Base-by-base conservation (phyloP, 2,113 vertebrate species). In the Rhinolophus ferrumequinum region DNA sequence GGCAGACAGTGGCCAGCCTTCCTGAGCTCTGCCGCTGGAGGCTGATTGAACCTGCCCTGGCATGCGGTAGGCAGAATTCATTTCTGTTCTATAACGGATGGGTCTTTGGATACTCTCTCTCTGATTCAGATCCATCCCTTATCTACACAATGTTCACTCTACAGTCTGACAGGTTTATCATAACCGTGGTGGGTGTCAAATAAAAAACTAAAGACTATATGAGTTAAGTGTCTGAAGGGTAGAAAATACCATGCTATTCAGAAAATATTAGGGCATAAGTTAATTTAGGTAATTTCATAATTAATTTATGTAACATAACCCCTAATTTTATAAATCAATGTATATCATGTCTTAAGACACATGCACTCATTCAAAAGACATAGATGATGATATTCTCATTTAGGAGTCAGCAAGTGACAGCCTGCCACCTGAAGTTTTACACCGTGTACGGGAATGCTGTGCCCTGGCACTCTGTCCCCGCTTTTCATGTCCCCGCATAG, bases 41-140 rank as follows among this genome's bases (percentile, higher is more conserved):
- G 35, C 28, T 24, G 35, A 22, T 19, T 2, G 28, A 72, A 35
- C 6, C 30, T 41, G 5, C 10, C 0, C 15, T 16, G 15, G 44
- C 2, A 2, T 0, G 1, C 0, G 0, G 54, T 0, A 12, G 24
- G 15, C 11, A 10, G 22, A 41, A 24, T 14, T 52, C 41, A 6
- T 9, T 56, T 80, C 56, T 35, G 4, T 52, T 82, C 56, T 18
- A 5, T 10, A 60, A 70, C 19, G 5, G 11, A 14, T 6, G 35
- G 41, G 3, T 41, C n/a, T 47, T 41, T 8, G 19, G 28, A 52
- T 19, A 30, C 4, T 67, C 5, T 52, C 28, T 54, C 70, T 73
- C 12, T 33, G 12, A 77, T 44, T 70, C 54, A 4, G 5, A 28
- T 18, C 28, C 3, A 12, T n/a, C 16, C 67, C 44, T 83, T 70